phyloP scores from a whole-genome alignment of 2,888 invertebrate genomes.

The Lobophora halterata region DNA sequence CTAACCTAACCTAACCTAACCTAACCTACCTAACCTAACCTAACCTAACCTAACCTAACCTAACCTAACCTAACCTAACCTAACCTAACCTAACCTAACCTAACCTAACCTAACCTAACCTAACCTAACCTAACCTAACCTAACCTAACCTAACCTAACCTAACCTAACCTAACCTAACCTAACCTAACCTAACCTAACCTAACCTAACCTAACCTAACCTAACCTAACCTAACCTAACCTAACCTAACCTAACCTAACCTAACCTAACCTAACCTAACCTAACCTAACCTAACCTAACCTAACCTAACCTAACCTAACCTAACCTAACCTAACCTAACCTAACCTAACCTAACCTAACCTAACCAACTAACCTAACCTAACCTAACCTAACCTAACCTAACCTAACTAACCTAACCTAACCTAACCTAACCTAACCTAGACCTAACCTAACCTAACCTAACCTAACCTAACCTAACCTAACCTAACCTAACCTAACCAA shows the following conservation, averaged over 20 bases:
- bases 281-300: conserved; percentile 31
- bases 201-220: conserved; percentile 23
- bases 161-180: conserved; percentile 24
- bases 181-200: conserved; percentile 24
- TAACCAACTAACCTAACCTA: conserved; percentile 32
- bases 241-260: conserved; percentile 25
- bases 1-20: conserved; percentile 21
- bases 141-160: conserved; percentile 24
- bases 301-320: conserved; percentile 33
- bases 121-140: conserved; percentile 23
- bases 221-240: conserved; percentile 22
- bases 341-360: conserved; percentile 33
- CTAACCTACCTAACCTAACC: conserved; percentile 21
- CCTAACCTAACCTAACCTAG: conserved; percentile 31
- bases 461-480: too few relatives aligned
- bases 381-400: conserved; percentile 34
- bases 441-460: too few relatives aligned
- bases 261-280: conserved; percentile 23
- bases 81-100: conserved; percentile 22
- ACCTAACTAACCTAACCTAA: conserved; percentile 33
- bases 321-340: conserved; percentile 31
- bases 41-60: conserved; percentile 21
- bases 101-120: conserved; percentile 24
- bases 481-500: too few relatives aligned
- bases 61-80: conserved; percentile 20